Conservation (phyloP, 2,113 vertebrate species). For the Pterocles orientalis region DNA sequence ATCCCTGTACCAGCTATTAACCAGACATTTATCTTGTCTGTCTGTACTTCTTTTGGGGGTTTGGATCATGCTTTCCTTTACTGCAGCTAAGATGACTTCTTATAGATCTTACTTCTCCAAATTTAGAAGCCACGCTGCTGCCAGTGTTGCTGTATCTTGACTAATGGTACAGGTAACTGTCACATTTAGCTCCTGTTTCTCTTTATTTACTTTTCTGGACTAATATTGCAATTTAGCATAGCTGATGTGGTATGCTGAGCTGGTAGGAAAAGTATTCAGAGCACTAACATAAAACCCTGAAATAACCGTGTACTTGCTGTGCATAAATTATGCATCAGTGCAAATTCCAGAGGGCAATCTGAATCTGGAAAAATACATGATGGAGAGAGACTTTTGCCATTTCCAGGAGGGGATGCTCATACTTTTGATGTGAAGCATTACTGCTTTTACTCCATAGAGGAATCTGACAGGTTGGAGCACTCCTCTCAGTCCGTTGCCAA, state of each 20-base stretch:
- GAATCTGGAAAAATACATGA: not conserved
- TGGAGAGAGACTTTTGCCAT: not conserved
- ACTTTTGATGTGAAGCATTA: not conserved
- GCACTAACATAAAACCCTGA: not conserved
- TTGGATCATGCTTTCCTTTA: not conserved
- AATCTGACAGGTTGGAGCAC: not conserved
- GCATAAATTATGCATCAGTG: not conserved
- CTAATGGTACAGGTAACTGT: not conserved
- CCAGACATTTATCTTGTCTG: not conserved
- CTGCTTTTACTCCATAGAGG: not conserved
- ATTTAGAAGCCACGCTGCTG: not conserved
- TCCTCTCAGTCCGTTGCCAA: not conserved
- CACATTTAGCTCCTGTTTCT: not conserved
- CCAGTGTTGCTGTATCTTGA: not conserved
- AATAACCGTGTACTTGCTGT: not conserved
- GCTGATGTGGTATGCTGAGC: not conserved
- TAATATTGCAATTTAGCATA: not conserved
- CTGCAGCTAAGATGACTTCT: not conserved
- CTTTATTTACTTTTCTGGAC: not conserved
- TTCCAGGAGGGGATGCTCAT: not conserved
- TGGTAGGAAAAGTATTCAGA: not conserved
- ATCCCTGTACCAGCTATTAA: not conserved
- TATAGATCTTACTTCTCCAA: not conserved
- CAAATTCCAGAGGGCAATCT: not conserved
- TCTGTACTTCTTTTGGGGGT: not conserved